Conservation (phyloP, 2,888 invertebrate species). For the Synanthedon andrenaeformis region DNA sequence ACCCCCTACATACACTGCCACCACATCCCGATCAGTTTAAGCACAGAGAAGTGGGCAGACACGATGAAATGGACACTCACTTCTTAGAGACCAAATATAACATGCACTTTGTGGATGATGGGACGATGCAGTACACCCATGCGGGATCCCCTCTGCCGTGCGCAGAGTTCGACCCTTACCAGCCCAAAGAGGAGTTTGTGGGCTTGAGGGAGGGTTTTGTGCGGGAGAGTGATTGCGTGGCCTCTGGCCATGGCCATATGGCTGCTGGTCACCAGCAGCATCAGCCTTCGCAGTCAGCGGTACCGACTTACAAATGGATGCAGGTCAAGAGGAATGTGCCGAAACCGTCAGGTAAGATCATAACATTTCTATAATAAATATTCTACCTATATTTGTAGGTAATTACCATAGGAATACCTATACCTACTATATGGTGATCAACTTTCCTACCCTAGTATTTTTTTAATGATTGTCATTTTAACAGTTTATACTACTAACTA, state of each 20-base stretch:
- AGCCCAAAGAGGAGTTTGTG: conserved; percentile 73
- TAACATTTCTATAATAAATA: neutral
- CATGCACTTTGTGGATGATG: conserved; percentile 61
- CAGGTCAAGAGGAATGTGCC: conserved; percentile 97
- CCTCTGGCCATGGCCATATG: conserved; percentile 37
- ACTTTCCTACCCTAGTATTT: conserved; percentile 1
- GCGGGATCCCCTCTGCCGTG: conserved; percentile 62
- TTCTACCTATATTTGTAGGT: neutral
- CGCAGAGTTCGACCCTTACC: conserved; percentile 71
- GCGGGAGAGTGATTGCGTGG: conserved; percentile 39
- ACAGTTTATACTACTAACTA: no score
- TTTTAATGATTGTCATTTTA: neutral
- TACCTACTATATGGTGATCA: neutral
- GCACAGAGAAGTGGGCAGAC: conserved; percentile 64
- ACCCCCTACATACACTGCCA: conserved; percentile 66
- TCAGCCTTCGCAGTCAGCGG: conserved; percentile 69
- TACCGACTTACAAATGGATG: conserved; percentile 99
- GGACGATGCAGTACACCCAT: conserved; percentile 50
- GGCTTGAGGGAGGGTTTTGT: conserved; percentile 48
- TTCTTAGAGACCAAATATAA: conserved; percentile 67
- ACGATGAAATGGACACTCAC: conserved; percentile 59
- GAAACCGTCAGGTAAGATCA: conserved; percentile 85
- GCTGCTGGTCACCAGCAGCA: conserved; percentile 41
- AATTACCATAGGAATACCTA: neutral
- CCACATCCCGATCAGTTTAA: conserved; percentile 66